These are phyloP conservation scores for Pteropus alecto DNA, from an alignment of 2,113 vertebrate species.

Conservation along the genomic window DNA sequence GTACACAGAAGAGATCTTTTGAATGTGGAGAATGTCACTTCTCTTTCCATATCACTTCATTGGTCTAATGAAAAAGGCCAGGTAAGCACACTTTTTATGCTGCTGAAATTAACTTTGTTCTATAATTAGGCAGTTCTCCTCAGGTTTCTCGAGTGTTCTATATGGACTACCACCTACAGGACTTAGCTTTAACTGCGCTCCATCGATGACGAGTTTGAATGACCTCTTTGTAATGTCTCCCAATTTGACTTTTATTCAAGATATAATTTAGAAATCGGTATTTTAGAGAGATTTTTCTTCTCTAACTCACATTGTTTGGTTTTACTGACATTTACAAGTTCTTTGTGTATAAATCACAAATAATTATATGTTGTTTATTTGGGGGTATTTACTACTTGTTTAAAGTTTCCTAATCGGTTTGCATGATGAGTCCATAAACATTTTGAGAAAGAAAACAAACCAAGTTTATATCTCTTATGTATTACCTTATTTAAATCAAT, in stretches of 20 bases:
- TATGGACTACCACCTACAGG: fast-evolving
- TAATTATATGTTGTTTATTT: background rate
- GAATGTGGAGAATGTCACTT: background rate
- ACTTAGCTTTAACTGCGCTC: background rate
- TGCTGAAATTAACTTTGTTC: background rate
- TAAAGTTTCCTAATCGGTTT: background rate
- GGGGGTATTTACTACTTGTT: background rate
- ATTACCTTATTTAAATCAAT: background rate
- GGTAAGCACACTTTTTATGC: background rate
- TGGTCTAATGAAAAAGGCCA: background rate
- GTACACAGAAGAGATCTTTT: background rate
- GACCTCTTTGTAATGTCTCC: background rate
- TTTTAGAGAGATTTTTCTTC: background rate
- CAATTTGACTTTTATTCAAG: background rate
- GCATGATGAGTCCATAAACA: background rate
- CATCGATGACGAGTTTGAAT: background rate
- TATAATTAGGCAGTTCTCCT: background rate
- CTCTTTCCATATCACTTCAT: background rate
- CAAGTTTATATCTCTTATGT: background rate
- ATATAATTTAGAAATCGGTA: background rate
- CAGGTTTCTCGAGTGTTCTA: background rate
- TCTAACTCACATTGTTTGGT: background rate
- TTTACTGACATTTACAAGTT: background rate
- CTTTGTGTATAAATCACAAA: background rate
- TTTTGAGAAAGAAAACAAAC: background rate